Percentiles rank a stretch among this genome's conserved stretches.
Evolutionary conservation across 2,888 invertebrate species (phyloP).

Genomic region (Athripsodes cinereus): DNA sequence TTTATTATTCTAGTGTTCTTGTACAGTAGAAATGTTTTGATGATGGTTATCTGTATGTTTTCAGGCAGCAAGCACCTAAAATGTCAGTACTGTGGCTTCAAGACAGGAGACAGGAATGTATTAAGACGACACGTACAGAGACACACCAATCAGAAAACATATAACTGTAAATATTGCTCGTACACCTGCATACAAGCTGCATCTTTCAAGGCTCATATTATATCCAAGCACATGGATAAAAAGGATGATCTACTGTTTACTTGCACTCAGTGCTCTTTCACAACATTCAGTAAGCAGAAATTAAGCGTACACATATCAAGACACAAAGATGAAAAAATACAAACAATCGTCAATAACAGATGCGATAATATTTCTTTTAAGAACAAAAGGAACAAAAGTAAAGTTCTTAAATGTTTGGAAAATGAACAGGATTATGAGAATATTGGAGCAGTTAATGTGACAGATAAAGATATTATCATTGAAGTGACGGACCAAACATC

Average conservation of each 20-base stretch:
- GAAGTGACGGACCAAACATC: not conserved
- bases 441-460: not conserved
- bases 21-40: not conserved
- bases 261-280: constrained; percentile 56
- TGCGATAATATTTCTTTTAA: not conserved
- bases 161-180: constrained; percentile 72
- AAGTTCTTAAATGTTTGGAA: too few relatives aligned
- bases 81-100: constrained; percentile 67
- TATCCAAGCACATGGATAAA: constrained; percentile 69
- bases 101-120: constrained; percentile 75
- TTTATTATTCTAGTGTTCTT: not conserved
- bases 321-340: not conserved
- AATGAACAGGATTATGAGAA: not conserved
- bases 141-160: constrained; percentile 69
- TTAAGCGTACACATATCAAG: not conserved
- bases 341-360: not conserved
- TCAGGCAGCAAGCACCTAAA: constrained; percentile 71
- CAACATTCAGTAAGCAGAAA: constrained; percentile 52
- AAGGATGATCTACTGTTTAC: constrained; percentile 56
- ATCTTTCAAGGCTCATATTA: constrained; percentile 69
- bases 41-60: constrained; percentile 28
- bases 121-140: constrained; percentile 71
- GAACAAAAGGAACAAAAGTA: not conserved
- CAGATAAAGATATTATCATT: not conserved
- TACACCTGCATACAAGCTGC: constrained; percentile 78